Evolutionary conservation across 2,797 vertebrate genomes (phyloP), one percentile per base, ranked within the genome.

Genomic region (Apogon hyalosoma): DNA sequence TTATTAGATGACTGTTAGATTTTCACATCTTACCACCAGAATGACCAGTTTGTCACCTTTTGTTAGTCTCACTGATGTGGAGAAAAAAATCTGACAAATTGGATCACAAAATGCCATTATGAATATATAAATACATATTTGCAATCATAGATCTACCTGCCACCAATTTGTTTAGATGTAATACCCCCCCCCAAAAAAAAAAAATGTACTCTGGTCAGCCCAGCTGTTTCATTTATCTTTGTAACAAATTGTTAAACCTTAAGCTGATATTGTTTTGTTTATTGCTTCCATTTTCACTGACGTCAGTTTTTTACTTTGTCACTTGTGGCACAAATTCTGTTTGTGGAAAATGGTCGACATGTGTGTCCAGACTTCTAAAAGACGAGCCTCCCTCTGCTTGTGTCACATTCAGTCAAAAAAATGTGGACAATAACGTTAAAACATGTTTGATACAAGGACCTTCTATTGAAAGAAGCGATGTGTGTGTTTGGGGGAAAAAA

Each of bases 231-330:
- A 48, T 62, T 48, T 68, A 52, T 75, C 43, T 77, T 63, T 80
- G 40, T 80, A 73, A 84, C 42, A 59, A 75, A 73, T 79, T 69
- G 67, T 79, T 52, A 64, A 68, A 19, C 12, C 19, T 76, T 70
- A 81, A 82, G 61, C 53, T 11, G 48, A 63, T 72, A 16, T 74
- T 36, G 52, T 56, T 68, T 69, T 55, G 57, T 68, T 77, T 66
- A 60, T 67, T 16, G 19, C 55, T 65, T 63, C 24, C 11, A 21
- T 56, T 72, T 53, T 39, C 36, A 39, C 36, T 49, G 54, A 56
- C 11, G 18, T 52, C 40, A 11, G 24, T 69, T 48, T 42, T 55
- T 10, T n/a, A 28, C 4, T 24, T 28, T 28, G 24, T 28, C 24
- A 28, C 24, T 5, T 4, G 7, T 50, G 41, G 28, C 51, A 16